phyloP scores from a whole-genome alignment of 2,797 vertebrate species.

The Cyprinella venusta region DNA sequence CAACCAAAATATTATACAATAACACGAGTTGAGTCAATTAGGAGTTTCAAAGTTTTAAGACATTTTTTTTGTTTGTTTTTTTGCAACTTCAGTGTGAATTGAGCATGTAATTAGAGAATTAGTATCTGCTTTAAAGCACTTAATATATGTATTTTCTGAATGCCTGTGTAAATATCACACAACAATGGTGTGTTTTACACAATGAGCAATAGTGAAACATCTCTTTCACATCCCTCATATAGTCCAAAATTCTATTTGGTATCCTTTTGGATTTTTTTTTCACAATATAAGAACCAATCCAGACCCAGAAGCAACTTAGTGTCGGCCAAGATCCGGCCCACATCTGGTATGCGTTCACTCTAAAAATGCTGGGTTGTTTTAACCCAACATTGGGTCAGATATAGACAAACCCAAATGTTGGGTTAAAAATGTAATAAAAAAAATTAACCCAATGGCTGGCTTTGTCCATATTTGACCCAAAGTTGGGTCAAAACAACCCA shows the following conservation, averaged over 20 bases:
- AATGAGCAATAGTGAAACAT: background rate
- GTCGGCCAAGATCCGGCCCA: too few relatives aligned
- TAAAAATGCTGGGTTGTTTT: too few relatives aligned
- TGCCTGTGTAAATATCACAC: background rate
- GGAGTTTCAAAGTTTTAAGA: rapidly evolving
- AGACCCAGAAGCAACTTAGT: background rate
- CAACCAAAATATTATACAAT: too few relatives aligned
- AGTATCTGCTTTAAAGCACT: background rate
- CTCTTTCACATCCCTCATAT: background rate
- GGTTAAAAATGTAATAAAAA: too few relatives aligned
- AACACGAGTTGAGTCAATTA: too few relatives aligned
- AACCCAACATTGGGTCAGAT: too few relatives aligned
- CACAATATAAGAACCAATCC: background rate
- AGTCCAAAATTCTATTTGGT: background rate
- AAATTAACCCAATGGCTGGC: too few relatives aligned
- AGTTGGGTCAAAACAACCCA: too few relatives aligned
- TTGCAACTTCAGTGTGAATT: background rate
- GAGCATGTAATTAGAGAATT: background rate
- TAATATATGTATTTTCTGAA: background rate
- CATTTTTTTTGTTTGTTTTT: too few relatives aligned
- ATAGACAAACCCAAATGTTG: too few relatives aligned
- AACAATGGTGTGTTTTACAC: background rate
- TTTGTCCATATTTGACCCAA: too few relatives aligned
- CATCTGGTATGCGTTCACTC: too few relatives aligned
- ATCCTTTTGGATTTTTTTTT: background rate